Conservation (phyloP, 2,797 vertebrate species). For the Benthosema pterotum region DNA sequence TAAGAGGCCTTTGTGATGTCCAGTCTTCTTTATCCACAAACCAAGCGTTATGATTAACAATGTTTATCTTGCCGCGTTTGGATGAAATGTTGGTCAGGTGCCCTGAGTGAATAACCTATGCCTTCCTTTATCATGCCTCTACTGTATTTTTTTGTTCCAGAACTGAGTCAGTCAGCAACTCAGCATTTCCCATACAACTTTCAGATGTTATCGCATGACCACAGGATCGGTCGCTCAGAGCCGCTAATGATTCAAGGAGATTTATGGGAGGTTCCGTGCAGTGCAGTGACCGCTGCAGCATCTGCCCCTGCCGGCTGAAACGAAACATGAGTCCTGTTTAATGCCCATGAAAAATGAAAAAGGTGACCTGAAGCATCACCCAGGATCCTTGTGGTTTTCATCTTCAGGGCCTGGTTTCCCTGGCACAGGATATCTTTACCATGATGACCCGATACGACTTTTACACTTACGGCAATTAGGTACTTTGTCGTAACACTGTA, state of each 20-base stretch:
- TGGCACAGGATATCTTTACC: no score
- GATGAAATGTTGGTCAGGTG: background rate
- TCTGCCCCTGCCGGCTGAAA: constrained; percentile 38
- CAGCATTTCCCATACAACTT: background rate
- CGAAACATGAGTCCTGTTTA: constrained; percentile 68
- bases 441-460: no score
- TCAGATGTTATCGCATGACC: background rate
- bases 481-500: no score
- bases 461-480: no score
- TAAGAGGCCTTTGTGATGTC: constrained; percentile 49
- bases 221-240: constrained; percentile 1
- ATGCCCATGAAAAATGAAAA: constrained; percentile 72
- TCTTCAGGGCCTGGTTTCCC: no score
- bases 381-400: constrained; percentile 22
- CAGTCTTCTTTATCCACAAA: constrained; percentile 19
- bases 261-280: constrained; percentile 51
- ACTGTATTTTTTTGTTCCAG: background rate
- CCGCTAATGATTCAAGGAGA: constrained; percentile 47
- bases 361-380: constrained; percentile 62
- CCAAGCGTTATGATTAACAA: background rate
- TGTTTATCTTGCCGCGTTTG: no score
- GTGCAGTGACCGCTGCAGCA: constrained; percentile 27
- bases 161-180: background rate
- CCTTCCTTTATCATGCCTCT: constrained; percentile 4
- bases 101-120: background rate